Evolutionary conservation across 2,888 invertebrate species (phyloP), one percentile per base, ranked within the genome.

Genomic region (Aporophyla nigra): DNA sequence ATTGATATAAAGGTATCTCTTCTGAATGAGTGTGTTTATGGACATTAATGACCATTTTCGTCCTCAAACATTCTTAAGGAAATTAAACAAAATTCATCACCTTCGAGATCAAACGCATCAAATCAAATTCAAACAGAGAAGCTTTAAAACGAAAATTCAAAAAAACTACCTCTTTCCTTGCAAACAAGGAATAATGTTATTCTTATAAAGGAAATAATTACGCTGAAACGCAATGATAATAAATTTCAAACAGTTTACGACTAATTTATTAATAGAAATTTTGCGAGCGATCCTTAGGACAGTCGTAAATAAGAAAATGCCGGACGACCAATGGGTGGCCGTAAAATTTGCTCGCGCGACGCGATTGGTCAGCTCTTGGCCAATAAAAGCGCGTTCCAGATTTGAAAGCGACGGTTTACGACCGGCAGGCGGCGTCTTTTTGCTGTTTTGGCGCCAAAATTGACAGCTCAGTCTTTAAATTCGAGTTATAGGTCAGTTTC

Each of bases 261-360:
- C 94, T 95, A 95, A 95, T 96, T 96, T 96, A 96, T 95, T 96
- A 96, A 96, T 96, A 96, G 96, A 96, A 96, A 94, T 95, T 96
- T 96, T 91, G 96, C 96, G 94, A 94, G 94, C 93, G 92, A 95
- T 95, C 95, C 96, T 96, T 93, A 94, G 94, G 92, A 93, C 91
- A 91, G 93, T 96, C 96, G 95, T 96, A 96, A 96, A 96, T 94
- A 94, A 94, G 94, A 93, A 92, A 95, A 94, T 94, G 92, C 95
- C 91, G 90, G 90, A 91, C 92, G 92, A 90, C 96, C 96, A 95
- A 96, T 95, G 93, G 92, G 83, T 79, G 90, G 88, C 92, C 92
- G 92, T 96, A 94, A 96, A 96, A 94, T 95, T 93, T 92, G 93
- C 93, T 93, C 92, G 92, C 90, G 92, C 90, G 88, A 88, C 91